A percentile compares a stretch with the other conserved stretches of the same genome.
Conservation (phyloP, 1,140 invertebrate genomes). For the Bombyx mandarina region DNA sequence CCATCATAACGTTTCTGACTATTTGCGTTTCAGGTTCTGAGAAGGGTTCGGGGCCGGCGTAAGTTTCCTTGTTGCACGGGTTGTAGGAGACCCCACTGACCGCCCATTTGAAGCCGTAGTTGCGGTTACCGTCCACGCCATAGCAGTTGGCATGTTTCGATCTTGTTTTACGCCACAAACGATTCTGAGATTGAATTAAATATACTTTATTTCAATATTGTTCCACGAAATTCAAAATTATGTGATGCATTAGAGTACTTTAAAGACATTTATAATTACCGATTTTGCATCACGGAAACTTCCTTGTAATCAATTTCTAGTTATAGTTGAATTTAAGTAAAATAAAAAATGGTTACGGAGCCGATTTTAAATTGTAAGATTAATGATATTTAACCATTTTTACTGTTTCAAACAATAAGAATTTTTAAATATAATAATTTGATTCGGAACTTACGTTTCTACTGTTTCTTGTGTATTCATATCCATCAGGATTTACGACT, state of each 20-base stretch:
- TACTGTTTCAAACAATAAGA: not conserved
- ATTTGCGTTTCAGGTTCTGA: conserved; percentile 82
- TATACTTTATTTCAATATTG: no score
- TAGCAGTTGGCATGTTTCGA: conserved; percentile 62
- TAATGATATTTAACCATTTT: no score
- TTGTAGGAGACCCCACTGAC: conserved; percentile 75
- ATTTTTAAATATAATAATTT: not conserved
- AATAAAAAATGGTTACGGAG: no score
- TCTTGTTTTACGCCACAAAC: conserved; percentile 76
- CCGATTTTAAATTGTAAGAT: no score
- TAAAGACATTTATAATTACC: no score
- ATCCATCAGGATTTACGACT: conserved; percentile 76
- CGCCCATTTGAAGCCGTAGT: conserved; percentile 78
- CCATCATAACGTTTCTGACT: conserved; percentile 72
- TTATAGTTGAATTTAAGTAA: no score
- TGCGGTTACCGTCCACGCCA: conserved; percentile 78
- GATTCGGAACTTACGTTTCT: conserved; percentile 27
- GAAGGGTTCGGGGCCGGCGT: conserved; percentile 78
- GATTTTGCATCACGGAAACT: no score
- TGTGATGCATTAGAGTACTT: no score
- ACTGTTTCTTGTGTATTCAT: conserved; percentile 70
- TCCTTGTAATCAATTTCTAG: no score
- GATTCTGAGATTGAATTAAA: conserved; percentile 45
- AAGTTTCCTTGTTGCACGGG: conserved; percentile 79
- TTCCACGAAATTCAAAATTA: no score